Percentiles rank a stretch among this genome's conserved stretches.
These are phyloP conservation scores for Acropternis orthonyx DNA, from an alignment of 2,797 vertebrate genomes.

Conservation along the genomic window DNA sequence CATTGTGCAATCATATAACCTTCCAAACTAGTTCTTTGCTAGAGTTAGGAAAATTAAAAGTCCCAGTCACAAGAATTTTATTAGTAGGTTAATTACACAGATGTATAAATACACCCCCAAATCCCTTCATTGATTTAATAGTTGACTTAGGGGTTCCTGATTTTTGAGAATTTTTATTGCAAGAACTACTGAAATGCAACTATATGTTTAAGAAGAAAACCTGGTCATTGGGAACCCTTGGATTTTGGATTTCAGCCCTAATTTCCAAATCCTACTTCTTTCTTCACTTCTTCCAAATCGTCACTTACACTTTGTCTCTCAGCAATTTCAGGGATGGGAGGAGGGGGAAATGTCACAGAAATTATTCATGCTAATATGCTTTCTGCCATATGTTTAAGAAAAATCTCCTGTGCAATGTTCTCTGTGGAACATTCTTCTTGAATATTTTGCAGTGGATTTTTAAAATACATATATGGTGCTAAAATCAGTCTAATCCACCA, in stretches of 20 bases:
- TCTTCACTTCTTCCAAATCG: not conserved
- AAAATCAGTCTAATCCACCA: slow-evolving; percentile 7
- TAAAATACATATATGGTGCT: not conserved
- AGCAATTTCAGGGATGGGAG: not conserved
- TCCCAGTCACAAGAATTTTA: not conserved
- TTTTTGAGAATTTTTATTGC: not conserved
- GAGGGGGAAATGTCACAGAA: slow-evolving; percentile 18
- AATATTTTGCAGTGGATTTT: slow-evolving; percentile 24
- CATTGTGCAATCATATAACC: not conserved
- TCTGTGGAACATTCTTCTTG: not conserved
- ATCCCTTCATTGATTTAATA: not conserved
- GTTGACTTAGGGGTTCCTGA: not conserved
- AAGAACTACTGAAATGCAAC: not conserved
- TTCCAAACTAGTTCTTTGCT: not conserved
- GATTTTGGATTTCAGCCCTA: not conserved
- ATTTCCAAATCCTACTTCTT: not conserved
- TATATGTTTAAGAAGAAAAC: not conserved
- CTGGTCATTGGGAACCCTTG: not conserved
- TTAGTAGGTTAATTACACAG: not conserved
- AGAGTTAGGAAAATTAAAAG: not conserved
- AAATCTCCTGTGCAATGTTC: not conserved
- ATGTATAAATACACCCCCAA: not conserved
- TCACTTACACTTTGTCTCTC: not conserved
- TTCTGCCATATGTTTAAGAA: slow-evolving; percentile 54
- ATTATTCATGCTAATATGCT: slow-evolving; percentile 24